phyloP scores from a whole-genome alignment of 35 echinoderm and acorn worm genomes.

The Hemicentrotus pulcherrimus region DNA sequence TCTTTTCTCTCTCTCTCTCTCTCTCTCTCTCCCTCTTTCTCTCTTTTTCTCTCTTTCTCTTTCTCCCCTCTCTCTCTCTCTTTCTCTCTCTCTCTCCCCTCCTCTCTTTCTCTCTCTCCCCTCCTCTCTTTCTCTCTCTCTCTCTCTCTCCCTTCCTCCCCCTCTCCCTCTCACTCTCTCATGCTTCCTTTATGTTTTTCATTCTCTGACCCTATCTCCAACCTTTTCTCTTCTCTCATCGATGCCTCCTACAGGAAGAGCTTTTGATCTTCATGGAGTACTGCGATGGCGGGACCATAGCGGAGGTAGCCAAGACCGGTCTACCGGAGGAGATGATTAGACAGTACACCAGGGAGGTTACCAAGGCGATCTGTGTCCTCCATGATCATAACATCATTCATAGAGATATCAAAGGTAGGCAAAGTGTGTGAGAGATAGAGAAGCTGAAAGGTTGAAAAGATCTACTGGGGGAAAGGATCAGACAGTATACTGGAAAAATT shows the following conservation, averaged over 20 bases:
- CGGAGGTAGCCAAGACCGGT: slow-evolving; percentile 85
- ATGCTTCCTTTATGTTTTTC: neutral
- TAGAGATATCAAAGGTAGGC: slow-evolving; percentile 94
- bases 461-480: too few species aligned
- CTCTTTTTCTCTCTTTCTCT: too few species aligned
- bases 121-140: neutral
- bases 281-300: slow-evolving; percentile 95
- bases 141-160: neutral
- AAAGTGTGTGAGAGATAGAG: neutral
- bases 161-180: neutral
- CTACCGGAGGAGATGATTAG: slow-evolving; percentile 88
- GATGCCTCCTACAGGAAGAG: slow-evolving; percentile 71
- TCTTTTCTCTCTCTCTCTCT: too few species aligned
- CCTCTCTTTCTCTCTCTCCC: too few species aligned
- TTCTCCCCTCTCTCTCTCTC: too few species aligned
- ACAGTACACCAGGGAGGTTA: slow-evolving; percentile 79
- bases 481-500: too few species aligned
- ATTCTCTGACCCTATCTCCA: too few species aligned
- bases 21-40: too few species aligned
- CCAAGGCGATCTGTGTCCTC: slow-evolving; percentile 80
- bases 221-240: neutral
- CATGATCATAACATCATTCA: slow-evolving; percentile 89
- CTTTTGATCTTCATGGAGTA: slow-evolving; percentile 98
- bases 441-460: neutral
- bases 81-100: too few species aligned